Base-by-base conservation (phyloP, 2,797 vertebrate genomes). In the Pantherophis vulpinus region DNA sequence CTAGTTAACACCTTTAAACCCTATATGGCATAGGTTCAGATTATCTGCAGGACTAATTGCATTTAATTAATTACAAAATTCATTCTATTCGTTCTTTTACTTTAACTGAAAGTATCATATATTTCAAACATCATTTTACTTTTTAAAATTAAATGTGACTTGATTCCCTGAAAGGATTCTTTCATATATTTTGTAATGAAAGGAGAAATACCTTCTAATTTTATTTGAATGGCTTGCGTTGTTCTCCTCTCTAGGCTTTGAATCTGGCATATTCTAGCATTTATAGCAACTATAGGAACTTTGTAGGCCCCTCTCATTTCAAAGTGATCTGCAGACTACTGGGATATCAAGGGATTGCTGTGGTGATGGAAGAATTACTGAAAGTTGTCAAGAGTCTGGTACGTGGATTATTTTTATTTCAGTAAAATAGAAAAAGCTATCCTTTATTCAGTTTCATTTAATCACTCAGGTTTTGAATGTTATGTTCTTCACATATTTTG, bases 331-430 rank as follows among this genome's bases (percentile, higher is more conserved):
- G 99, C 97, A 97, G 99, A 92, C 98, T 99, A 91, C 98, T 99
- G 29, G 99, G 99, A n/a, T 99, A 99, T 95, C 99, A 99, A 97
- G 99, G 99, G 91, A 99, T 99, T 27, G 99, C 99, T 0, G 99
- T 99, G 94, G 99, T 99, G 96, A 99, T 99, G 99, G 99, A 99
- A 93, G 99, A 99, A 92, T 97, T 99, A 96, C 98, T 99, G 94
- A 99, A 99, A 97, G 99, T 99, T 1, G 99, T 99, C 95, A 99
- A 99, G 97, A 99, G 99, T 96, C 97, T 99, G 98, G 99, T 99
- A 98, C 97, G 96, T 91, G 89, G 66, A 20, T 42, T 13, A 47
- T 83, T 37, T 90, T 87, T 20, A 47, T 59, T 86, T 93, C 32
- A 93, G 3, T 93, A 25, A 58, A 74, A 83, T 83, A 83, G 74